Evolutionary conservation across 2,113 vertebrate species (phyloP).

Genomic region (Sisor rabdophorus): DNA sequence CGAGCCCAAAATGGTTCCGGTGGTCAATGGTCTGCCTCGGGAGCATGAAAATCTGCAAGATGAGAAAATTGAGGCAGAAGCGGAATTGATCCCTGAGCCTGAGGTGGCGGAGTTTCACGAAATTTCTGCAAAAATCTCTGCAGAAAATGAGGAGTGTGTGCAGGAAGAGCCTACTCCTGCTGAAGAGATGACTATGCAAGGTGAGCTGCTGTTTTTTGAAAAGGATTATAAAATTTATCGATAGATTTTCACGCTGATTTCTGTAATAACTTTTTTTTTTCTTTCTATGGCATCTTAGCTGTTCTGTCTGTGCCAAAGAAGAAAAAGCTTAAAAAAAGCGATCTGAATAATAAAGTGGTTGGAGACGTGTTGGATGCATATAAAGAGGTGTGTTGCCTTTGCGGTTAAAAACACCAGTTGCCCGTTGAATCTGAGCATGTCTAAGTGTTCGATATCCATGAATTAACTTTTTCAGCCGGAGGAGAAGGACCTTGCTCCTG

Average conservation of each 20-base stretch:
- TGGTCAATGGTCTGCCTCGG: slow-evolving; percentile 77
- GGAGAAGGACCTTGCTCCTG: slow-evolving; percentile 55
- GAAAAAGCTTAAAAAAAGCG: slow-evolving; percentile 83
- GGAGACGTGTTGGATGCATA: slow-evolving; percentile 93
- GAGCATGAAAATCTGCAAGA: slow-evolving; percentile 62
- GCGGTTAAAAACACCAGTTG: too few relatives aligned
- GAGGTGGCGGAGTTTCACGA: slow-evolving; percentile 61
- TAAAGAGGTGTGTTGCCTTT: slow-evolving; percentile 79
- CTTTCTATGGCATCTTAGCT: slow-evolving; percentile 56
- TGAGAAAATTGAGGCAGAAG: slow-evolving; percentile 64
- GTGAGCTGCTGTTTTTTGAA: slow-evolving; percentile 50
- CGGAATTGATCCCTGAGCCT: slow-evolving; percentile 74
- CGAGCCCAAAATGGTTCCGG: slow-evolving; percentile 50
- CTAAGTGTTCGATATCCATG: too few relatives aligned
- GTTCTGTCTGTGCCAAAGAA: slow-evolving; percentile 88
- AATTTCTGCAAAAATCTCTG: slow-evolving; percentile 47
- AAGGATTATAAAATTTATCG: too few relatives aligned
- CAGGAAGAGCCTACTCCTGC: slow-evolving; percentile 57
- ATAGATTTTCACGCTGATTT: too few relatives aligned
- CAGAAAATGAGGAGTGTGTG: slow-evolving; percentile 46
- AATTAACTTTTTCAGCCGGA: slow-evolving; percentile 54
- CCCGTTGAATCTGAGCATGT: too few relatives aligned
- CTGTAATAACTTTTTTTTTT: neutral
- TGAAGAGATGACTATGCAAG: slow-evolving; percentile 77
- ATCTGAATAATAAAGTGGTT: slow-evolving; percentile 88